Evolutionary conservation across 2,113 vertebrate species (phyloP).

Genomic region (Plestiodon gilberti): DNA sequence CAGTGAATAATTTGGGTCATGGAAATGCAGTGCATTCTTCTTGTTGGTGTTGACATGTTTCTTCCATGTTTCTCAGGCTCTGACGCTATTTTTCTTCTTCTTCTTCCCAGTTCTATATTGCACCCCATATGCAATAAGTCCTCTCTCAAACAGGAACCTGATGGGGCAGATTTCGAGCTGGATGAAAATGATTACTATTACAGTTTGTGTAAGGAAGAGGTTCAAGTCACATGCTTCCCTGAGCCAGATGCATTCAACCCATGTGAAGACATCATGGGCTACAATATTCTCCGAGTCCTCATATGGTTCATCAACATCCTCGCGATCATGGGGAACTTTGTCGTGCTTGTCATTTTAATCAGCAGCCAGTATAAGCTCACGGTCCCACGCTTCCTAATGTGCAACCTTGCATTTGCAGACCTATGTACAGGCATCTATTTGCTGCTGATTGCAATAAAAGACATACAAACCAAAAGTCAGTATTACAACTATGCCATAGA

Average conservation of each 20-base stretch:
- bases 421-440: conserved; percentile 96
- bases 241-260: conserved; percentile 91
- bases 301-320: conserved; percentile 94
- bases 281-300: conserved; percentile 81
- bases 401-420: conserved; percentile 95
- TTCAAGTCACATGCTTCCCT: conserved; percentile 85
- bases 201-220: conserved; percentile 79
- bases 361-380: conserved; percentile 91
- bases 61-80: background rate
- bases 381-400: conserved; percentile 96
- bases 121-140: conserved; percentile 79
- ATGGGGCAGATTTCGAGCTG: conserved; percentile 57
- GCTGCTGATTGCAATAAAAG: conserved; percentile 88
- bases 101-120: conserved; percentile 76
- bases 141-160: conserved; percentile 58
- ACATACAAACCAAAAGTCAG: conserved; percentile 85
- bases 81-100: conserved; percentile 33
- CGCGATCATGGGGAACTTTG: conserved; percentile 86
- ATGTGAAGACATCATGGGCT: conserved; percentile 95
- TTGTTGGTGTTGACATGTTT: background rate
- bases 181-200: conserved; percentile 72
- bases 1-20: conserved; percentile 25
- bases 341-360: conserved; percentile 86
- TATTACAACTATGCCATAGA: conserved; percentile 95
- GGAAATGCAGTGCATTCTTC: background rate